Base-by-base conservation (phyloP, 2,888 invertebrate species). In the Pseudococcus longispinus region DNA sequence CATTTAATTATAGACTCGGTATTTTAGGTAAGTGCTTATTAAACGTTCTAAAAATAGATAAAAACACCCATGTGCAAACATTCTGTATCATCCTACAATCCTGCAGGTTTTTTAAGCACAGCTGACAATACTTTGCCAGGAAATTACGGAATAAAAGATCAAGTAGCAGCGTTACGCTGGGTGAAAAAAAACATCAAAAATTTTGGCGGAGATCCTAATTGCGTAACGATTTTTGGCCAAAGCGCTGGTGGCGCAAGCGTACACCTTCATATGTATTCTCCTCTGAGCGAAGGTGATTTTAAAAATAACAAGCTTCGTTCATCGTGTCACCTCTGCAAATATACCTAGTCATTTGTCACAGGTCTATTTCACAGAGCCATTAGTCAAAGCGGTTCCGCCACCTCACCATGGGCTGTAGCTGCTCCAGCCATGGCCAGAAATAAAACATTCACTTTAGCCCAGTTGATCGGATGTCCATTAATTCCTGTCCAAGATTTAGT, bases 381-480 rank as follows among this genome's bases (percentile, higher is more conserved):
- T 84, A 94, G 95, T 0, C 93, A 93, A 90, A 95, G 95, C 89
- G 96, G 96, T 0, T 92, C 93, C 0, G 93, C 94, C 0, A 91
- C 95, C 20, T 91, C 26, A 8, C 83, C 83, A 5, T 83, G 83
- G 83, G 83, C 51, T 6, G 46, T 83, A 0, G 51, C 51, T 6
- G 23, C 83, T 11, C 18, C 32, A 60, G 20, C 46, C n/a, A 32
- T 60, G 37, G 55, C 84, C 2, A 84, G 55, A 32, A 84, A 84
- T 20, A 51, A 51, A 55, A 84, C 84, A 2, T 55, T 55, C 13
- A 60, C 84, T 32, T 32, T 84, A 11, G 84, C 29, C 9, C 26
- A 46, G 44, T 95, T 89, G 92, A 84, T 80, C n/a, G 88, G 87
- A 60, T 88, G 88, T 13, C 44, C 46, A 5, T 46, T 26, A 29